These are phyloP conservation scores for Drosophila orena DNA, from an alignment of 1,140 invertebrate genomes.

Conservation along the genomic window DNA sequence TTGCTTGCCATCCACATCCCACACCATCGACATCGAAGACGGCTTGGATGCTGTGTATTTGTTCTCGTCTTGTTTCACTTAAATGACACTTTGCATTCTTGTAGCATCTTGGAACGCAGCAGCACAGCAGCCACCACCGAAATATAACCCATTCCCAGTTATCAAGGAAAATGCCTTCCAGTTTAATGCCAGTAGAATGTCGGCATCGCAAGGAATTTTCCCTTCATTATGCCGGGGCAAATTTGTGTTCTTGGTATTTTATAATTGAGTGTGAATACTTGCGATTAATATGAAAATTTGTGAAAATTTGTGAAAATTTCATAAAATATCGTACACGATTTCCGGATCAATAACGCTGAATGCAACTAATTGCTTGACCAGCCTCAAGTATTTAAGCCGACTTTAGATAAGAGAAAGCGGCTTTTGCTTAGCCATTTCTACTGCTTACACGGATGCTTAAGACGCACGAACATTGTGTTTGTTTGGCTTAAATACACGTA, in stretches of 20 bases:
- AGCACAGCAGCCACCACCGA: conserved; percentile 26
- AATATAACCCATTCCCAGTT: conserved; percentile 7
- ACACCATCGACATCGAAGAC: conserved; percentile 6
- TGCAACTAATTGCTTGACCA: conserved; percentile 67
- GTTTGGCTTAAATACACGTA: conserved; percentile 36
- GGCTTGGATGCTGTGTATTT: conserved; percentile 60
- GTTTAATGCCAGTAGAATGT: conserved; percentile 36
- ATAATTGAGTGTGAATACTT: conserved; percentile 81
- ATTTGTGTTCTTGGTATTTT: conserved; percentile 78
- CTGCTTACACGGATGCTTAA: conserved; percentile 27
- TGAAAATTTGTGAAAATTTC: conserved; percentile 82
- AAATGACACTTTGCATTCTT: conserved; percentile 82
- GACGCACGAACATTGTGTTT: conserved; percentile 32
- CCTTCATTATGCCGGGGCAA: conserved; percentile 74
- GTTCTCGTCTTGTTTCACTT: conserved; percentile 82
- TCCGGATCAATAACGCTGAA: conserved; percentile 35
- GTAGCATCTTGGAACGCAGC: conserved; percentile 65
- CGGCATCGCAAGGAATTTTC: conserved; percentile 61
- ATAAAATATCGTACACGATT: conserved; percentile 60
- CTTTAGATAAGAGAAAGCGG: conserved; percentile 42
- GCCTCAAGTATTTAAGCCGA: conserved; percentile 62
- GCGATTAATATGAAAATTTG: conserved; percentile 81
- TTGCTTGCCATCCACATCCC: conserved; percentile 3
- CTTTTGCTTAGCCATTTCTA: conserved; percentile 22
- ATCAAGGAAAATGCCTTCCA: neutral